Conservation (phyloP, 2,888 invertebrate species). For the Drosophila vallismaia region DNA sequence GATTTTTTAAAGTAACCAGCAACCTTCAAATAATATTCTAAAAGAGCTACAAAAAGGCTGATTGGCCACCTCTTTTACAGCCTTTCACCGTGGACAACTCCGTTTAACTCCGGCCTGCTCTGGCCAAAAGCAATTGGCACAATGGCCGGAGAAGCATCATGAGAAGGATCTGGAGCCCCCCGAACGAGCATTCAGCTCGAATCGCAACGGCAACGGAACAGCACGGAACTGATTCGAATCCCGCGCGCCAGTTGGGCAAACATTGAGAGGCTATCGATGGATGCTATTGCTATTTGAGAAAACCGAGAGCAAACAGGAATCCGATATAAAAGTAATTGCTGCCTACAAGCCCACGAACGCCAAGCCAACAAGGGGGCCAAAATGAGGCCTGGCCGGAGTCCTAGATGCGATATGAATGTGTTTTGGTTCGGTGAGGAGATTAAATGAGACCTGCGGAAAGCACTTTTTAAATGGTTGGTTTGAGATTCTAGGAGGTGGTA, state of each 20-base stretch:
- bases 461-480: not conserved
- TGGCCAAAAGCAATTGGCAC: conserved; percentile 70
- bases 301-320: conserved; percentile 48
- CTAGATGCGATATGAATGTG: conserved; percentile 42
- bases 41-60: not conserved
- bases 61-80: not conserved
- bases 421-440: conserved; percentile 22
- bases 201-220: conserved; percentile 22
- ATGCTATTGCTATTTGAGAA: conserved; percentile 53
- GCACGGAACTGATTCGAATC: conserved; percentile 20
- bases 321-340: conserved; percentile 68
- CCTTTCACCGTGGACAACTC: not conserved
- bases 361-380: conserved; percentile 19
- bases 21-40: no score
- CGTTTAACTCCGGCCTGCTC: conserved; percentile 21
- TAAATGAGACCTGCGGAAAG: conserved; percentile 28
- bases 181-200: conserved; percentile 36
- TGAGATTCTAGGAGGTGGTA: no score
- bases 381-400: conserved; percentile 1
- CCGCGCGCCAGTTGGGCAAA: conserved; percentile 71
- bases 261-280: conserved; percentile 74
- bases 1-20: no score
- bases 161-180: conserved; percentile 29
- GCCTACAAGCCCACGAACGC: conserved; percentile 45
- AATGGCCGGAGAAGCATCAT: conserved; percentile 62